These are phyloP conservation scores for Glaucopsyche alexis DNA, from an alignment of 2,888 invertebrate genomes.

Conservation along the genomic window DNA sequence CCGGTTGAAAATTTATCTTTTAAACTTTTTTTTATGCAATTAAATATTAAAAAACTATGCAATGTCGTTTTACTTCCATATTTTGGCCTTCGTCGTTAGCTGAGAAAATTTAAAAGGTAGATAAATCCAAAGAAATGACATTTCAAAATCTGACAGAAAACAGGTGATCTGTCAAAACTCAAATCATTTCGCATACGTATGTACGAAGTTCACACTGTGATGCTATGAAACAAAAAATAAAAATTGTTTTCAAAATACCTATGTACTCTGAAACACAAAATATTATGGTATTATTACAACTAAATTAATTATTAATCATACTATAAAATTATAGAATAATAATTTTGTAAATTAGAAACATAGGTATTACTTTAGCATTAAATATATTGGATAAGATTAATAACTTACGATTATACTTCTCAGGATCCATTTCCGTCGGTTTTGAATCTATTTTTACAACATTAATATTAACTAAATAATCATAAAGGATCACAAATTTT, in stretches of 20 bases:
- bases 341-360: no score
- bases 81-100: neutral
- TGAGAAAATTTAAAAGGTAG: neutral
- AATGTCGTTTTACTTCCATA: no score
- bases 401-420: conserved; percentile 53
- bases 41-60: no score
- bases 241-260: neutral
- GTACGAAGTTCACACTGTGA: no score
- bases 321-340: neutral
- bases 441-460: conserved; percentile 39
- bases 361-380: neutral
- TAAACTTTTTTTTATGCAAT: no score
- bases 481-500: no score
- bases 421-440: conserved; percentile 40
- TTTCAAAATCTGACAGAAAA: neutral
- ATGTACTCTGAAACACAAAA: no score
- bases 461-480: conserved; percentile 34
- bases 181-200: no score
- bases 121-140: neutral
- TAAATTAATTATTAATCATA: no score
- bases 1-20: no score
- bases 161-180: no score
- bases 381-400: neutral
- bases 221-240: neutral
- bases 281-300: neutral